Evolutionary conservation across 2,113 vertebrate genomes (phyloP).

Genomic region (Centropristis striata): DNA sequence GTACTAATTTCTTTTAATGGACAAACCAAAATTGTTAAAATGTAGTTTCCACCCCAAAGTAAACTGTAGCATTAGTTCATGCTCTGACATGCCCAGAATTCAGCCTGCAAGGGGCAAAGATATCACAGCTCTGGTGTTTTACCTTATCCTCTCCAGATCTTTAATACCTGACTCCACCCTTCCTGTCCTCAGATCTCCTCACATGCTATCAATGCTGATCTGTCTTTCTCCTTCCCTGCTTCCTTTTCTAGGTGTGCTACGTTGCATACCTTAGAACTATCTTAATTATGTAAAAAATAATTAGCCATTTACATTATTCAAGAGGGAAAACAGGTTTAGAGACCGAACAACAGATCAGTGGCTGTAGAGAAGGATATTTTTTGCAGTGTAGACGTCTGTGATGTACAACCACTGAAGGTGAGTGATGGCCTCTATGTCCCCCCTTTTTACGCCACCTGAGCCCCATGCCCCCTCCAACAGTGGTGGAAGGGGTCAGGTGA

Average conservation of each 20-base stretch:
- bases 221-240: not conserved
- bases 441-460: conserved; percentile 75
- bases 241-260: not conserved
- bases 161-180: conserved; percentile 49
- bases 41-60: not conserved
- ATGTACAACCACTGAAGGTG: conserved; percentile 51
- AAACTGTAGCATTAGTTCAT: conserved; percentile 17
- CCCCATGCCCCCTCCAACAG: conserved; percentile 52
- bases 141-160: conserved; percentile 38
- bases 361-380: conserved; percentile 10
- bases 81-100: conserved; percentile 43
- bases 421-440: conserved; percentile 63
- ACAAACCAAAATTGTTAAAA: not conserved
- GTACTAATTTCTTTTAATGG: not conserved
- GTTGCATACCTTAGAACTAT: not conserved
- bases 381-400: conserved; percentile 42
- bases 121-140: conserved; percentile 33
- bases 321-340: not conserved
- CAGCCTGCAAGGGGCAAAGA: conserved; percentile 21
- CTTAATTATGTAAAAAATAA: not conserved
- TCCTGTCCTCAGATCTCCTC: conserved; percentile 31
- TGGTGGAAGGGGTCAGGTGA: conserved; percentile 78
- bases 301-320: not conserved
- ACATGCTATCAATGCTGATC: not conserved
- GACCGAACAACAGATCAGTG: not conserved